phyloP scores from a whole-genome alignment of 2,888 invertebrate genomes.

The Drosophila mulleri region DNA sequence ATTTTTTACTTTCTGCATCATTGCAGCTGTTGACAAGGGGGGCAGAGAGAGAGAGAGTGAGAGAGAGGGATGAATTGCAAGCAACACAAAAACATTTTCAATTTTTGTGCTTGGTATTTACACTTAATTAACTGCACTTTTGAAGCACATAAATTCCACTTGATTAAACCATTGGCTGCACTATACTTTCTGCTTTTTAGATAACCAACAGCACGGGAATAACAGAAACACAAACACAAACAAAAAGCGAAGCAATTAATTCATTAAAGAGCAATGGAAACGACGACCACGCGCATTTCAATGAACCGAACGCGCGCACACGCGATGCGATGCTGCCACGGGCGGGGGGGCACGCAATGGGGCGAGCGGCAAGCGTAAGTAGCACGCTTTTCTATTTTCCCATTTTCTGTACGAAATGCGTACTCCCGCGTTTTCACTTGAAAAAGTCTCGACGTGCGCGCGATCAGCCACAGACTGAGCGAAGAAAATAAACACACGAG shows the following conservation, averaged over 20 bases:
- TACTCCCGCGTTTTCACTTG: conserved; percentile 37
- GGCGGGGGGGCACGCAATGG: neutral
- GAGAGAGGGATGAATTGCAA: neutral
- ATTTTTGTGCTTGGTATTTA: conserved; percentile 62
- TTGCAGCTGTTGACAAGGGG: conserved; percentile 41
- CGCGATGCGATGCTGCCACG: conserved; percentile 37
- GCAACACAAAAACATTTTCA: conserved; percentile 27
- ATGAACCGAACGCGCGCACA: conserved; percentile 51
- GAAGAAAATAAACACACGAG: conserved; percentile 20
- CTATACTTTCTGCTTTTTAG: conserved; percentile 52
- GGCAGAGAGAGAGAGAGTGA: too few relatives aligned
- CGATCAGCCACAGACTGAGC: conserved; percentile 68
- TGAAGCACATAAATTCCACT: conserved; percentile 79
- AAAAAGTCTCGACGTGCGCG: conserved; percentile 43
- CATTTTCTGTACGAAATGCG: conserved; percentile 4
- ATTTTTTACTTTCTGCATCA: conserved; percentile 20
- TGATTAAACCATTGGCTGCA: conserved; percentile 81
- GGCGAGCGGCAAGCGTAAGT: conserved; percentile 25
- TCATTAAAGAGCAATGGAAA: conserved; percentile 70
- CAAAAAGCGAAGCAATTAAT: conserved; percentile 69
- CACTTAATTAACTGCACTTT: conserved; percentile 77
- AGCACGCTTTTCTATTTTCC: conserved; percentile 69
- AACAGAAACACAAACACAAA: neutral
- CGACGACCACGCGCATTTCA: conserved; percentile 66
- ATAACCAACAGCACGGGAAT: conserved; percentile 36